Evolutionary conservation across 1,140 invertebrate genomes (phyloP).

Genomic region (Lutraria rhynchaena): DNA sequence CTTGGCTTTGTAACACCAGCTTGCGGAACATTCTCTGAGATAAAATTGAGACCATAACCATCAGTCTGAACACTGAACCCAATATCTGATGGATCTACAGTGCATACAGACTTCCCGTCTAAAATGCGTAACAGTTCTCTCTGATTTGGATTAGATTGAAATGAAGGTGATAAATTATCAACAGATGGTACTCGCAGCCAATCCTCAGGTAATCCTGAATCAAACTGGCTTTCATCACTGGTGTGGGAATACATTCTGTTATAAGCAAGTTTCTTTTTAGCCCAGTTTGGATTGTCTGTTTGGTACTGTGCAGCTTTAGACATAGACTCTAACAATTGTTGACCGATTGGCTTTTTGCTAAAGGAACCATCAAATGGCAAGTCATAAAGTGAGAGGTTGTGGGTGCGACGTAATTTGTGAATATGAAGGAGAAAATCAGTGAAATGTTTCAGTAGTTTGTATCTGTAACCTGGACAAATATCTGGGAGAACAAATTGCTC

Average conservation of each 20-base stretch:
- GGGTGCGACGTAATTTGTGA: conserved; percentile 39
- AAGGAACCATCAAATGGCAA: conserved; percentile 45
- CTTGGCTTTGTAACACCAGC: neutral
- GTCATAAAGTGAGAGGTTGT: conserved; percentile 36
- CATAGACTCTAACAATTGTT: conserved; percentile 36
- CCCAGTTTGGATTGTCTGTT: conserved; percentile 30
- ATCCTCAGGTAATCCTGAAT: conserved; percentile 41
- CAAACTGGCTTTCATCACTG: conserved; percentile 37
- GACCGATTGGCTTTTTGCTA: conserved; percentile 27
- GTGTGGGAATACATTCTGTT: neutral
- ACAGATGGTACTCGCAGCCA: neutral
- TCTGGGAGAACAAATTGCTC: conserved; percentile 46
- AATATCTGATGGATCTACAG: conserved; percentile 17
- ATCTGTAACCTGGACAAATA: conserved; percentile 52
- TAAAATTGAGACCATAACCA: no score
- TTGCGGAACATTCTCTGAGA: neutral
- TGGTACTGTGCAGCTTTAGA: conserved; percentile 24
- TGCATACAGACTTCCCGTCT: neutral
- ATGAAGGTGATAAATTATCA: neutral
- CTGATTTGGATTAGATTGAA: neutral
- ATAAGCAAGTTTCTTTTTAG: neutral
- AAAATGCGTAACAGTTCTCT: neutral
- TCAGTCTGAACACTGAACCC: neutral
- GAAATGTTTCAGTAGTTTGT: conserved; percentile 47
- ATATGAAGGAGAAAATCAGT: conserved; percentile 50